Base-by-base conservation (phyloP, 2,888 invertebrate species). In the Ectropis crepuscularia region DNA sequence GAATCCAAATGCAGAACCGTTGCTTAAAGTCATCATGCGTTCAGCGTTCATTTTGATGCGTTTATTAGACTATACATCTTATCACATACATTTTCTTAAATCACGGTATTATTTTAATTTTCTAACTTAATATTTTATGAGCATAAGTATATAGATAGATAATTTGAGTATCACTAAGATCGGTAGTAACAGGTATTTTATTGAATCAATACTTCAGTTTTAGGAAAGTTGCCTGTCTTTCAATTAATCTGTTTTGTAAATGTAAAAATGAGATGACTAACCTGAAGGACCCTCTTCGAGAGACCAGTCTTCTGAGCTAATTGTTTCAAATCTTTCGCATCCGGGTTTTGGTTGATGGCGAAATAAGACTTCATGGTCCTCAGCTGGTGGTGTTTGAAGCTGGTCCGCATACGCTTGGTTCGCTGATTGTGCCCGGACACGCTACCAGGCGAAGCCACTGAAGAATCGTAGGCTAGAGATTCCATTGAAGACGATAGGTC, bases 331-430 rank as follows among this genome's bases (percentile, higher is more conserved):
- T 99, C 99, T 88, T 99, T 99, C 60, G 99, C 99, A 83, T 99
- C 99, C 0, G 99, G 99, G 90, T 99, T 99, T 92, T 99, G 99
- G 93, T 99, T 99, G 82, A 99, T 97, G 55, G 98, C 97, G 87
- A 99, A 99, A 88, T 99, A 99, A 48, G 98, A 98, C 91, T 99
- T 99, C 99, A 99, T 99, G 57, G 99, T 99, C 67, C 99, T 94
- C 68, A 99, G 95, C 88, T 99, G 99, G 86, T 99, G 99, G 87
- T 99, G 99, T 86, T 99, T 99, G 94, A 99, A 99, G 74, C 99
- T 99, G 54, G 99, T 99, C 62, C 99, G 94, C 98, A 99, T 99
- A 63, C 99, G 95, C 89, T 99, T 99, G 64, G 98, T 97, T 66
- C 98, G 86, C 93, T 96, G 87, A 73, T 93, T 83, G 90, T 92